Percentiles rank a stretch among this genome's conserved stretches.
phyloP scores from a whole-genome alignment of 2,888 invertebrate genomes.

The Pristionchus fissidentatus region DNA sequence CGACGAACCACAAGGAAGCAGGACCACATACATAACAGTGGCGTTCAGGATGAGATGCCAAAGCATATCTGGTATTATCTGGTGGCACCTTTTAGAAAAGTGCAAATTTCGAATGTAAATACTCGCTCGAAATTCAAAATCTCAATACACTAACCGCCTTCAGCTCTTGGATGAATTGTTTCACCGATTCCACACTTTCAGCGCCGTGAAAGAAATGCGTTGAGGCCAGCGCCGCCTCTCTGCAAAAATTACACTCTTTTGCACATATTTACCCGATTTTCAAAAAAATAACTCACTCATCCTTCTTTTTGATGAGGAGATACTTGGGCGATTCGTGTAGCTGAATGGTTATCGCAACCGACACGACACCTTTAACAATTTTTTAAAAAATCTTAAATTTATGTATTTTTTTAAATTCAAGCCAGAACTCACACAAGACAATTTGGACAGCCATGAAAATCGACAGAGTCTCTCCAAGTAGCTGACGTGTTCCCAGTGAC shows the following conservation, averaged over 20 bases:
- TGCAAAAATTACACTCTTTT: neutral
- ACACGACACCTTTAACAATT: neutral
- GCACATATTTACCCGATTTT: neutral
- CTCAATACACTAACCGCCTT: neutral
- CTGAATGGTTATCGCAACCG: neutral
- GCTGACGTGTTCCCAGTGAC: neutral
- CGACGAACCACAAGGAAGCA: too few species aligned
- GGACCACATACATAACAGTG: too few species aligned
- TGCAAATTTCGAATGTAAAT: too few species aligned
- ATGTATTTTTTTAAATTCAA: too few species aligned
- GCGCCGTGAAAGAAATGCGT: neutral
- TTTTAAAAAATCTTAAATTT: neutral
- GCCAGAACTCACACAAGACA: neutral
- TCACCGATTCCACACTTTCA: neutral
- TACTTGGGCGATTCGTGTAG: slow-evolving; percentile 10
- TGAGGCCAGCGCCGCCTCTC: neutral
- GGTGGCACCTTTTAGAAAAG: too few species aligned
- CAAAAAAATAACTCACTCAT: neutral
- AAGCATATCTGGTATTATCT: too few species aligned
- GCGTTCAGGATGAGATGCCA: too few species aligned
- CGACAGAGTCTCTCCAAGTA: neutral
- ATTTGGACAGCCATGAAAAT: neutral
- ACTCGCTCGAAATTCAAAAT: neutral
- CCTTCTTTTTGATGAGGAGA: neutral
- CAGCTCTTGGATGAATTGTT: neutral